A percentile compares a stretch with the other conserved stretches of the same genome.
Conservation (phyloP, 1,140 invertebrate species). For the Coelopa frigida region DNA sequence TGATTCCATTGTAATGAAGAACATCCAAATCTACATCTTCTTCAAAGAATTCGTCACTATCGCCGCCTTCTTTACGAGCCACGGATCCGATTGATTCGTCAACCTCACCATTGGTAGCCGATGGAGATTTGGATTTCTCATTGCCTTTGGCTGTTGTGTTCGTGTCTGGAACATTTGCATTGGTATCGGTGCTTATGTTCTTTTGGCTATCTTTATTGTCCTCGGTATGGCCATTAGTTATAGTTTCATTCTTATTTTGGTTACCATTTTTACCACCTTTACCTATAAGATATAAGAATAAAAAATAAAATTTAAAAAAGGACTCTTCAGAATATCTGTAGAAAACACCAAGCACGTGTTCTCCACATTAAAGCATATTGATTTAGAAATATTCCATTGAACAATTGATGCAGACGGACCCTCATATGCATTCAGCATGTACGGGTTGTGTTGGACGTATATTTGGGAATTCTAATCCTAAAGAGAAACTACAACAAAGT, state of each 20-base stretch:
- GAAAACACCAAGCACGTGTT: too few relatives aligned
- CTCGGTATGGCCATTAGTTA: constrained; percentile 13
- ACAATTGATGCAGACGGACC: too few relatives aligned
- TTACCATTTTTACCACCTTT: constrained; percentile 34
- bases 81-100: not conserved
- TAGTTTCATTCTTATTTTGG: constrained; percentile 28
- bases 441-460: too few relatives aligned
- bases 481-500: too few relatives aligned
- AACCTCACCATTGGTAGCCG: not conserved
- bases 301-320: too few relatives aligned
- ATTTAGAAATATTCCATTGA: too few relatives aligned
- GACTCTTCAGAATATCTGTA: too few relatives aligned
- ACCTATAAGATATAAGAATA: not conserved
- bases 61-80: constrained; percentile 1
- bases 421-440: too few relatives aligned
- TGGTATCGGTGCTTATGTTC: constrained; percentile 17
- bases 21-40: constrained; percentile 62
- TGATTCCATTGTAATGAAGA: constrained; percentile 90
- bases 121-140: constrained; percentile 30
- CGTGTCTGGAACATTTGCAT: constrained; percentile 27
- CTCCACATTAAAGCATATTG: too few relatives aligned
- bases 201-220: not conserved
- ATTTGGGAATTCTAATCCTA: too few relatives aligned
- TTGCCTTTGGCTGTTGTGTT: constrained; percentile 27
- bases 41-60: constrained; percentile 12